Evolutionary conservation across 2,797 vertebrate species (phyloP), one percentile per base, ranked within the genome.

Genomic region (Carapus acus): DNA sequence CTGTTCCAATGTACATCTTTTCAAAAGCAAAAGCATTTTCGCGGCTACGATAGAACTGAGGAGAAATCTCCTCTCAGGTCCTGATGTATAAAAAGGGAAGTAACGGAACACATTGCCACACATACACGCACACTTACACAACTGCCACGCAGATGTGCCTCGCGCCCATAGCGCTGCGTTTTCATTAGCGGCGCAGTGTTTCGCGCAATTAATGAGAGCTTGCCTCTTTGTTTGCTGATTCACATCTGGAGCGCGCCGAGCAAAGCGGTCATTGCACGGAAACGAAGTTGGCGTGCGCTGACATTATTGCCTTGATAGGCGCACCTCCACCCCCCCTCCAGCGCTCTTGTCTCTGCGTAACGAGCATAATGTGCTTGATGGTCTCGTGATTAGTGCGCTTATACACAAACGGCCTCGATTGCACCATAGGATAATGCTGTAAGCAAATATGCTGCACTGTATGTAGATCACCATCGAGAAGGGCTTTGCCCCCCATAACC

Each of bases 391-490:
- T 72, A 56, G 52, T 65, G 67, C 73, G 63, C 65, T 69, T 69
- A 54, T 60, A 72, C 65, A 58, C 53, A 57, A 24, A 64, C 47
- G 44, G 14, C 46, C 49, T 63, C 56, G 54, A 40, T 63, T 48
- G 31, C 23, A 55, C 18, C 31, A 23, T 62, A 59, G 64, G 55
- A 23, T 37, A 23, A 42, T 16, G 19, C 24, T 5, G 24, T 7
- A 33, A 51, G 42, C 13, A 31, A 31, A 43, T 44, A 54, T 39
- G 43, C 61, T 48, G 52, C 55, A 53, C 43, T 67, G 37, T 31
- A 43, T 50, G 68, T 37, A 56, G 49, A 76, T 82, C 63, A 76
- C 77, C 64, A 78, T 77, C 77, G 64, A 70, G n/a, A n/a, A 66
- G 66, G 61, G 44, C 49, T 51, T 49, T 56, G 71, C 47, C 54